Base-by-base conservation (phyloP, 2,888 invertebrate genomes). In the Liopterus haemorrhoidalis region DNA sequence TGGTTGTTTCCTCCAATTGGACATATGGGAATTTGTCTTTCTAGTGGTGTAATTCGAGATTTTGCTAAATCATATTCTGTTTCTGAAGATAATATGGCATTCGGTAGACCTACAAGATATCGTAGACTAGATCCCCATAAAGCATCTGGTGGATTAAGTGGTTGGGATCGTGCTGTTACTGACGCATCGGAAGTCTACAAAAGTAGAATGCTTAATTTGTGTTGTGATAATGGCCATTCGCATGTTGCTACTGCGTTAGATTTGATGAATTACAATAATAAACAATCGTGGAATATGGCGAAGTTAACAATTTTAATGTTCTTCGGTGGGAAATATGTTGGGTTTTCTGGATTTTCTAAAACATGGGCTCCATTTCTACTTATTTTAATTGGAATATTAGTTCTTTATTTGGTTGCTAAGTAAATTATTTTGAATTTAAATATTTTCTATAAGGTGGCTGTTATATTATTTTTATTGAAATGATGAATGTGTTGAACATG, bases 181-280 rank as follows among this genome's bases (percentile, higher is more conserved):
- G 90, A 94, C 65, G 94, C 99, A 1, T 95, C 95, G 0, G 92
- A 94, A 48, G 84, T 90, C 52, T 99, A 99, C 64, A 90, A 91
- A 62, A 83, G 81, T 25, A 77, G 92, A 66, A 91, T 90, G 84
- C 99, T 99, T 64, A 96, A 96, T 66, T 70, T 99, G 49, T 86
- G 82, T 62, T 96, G 92, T 66, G 97, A 99, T 69, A 96, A 99
- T 68, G 99, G 99, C 61, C 97, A 99, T 67, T 96, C 96, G 0
- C 96, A 97, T 68, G 95, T 95, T 20, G 96, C 95, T 0, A 82
- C 81, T 49, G 94, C 97, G 0, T 72, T 99, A 16, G 88, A 89
- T 65, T 70, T 85, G 35, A 99, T 99, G 97, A 75, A 75, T 37
- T 99, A 97, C 62, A 72, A 82, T 43, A 76, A 80, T 48, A 80